phyloP scores from a whole-genome alignment of 2,888 invertebrate genomes.

The Coecobrya sp. region DNA sequence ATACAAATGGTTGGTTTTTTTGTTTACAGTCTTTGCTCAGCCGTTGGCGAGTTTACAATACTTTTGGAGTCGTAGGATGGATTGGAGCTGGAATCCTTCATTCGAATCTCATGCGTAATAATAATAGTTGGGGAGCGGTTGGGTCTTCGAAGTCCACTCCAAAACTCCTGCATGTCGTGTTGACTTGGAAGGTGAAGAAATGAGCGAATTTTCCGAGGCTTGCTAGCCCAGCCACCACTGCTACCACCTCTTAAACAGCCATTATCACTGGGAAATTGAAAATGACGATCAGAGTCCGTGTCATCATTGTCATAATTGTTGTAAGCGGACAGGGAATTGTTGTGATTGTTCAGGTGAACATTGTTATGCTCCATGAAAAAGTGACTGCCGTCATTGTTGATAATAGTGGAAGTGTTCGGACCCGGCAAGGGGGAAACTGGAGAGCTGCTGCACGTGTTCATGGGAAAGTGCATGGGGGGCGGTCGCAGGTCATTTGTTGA shows the following conservation, averaged over 20 bases:
- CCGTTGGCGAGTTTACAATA: slow-evolving; percentile 80
- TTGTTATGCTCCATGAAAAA: slow-evolving; percentile 56
- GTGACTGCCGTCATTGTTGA: slow-evolving; percentile 52
- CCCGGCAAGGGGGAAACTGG: slow-evolving; percentile 82
- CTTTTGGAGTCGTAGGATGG: slow-evolving; percentile 77
- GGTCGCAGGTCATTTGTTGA: slow-evolving; percentile 86
- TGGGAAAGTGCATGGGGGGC: slow-evolving; percentile 84
- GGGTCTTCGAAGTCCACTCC: slow-evolving; percentile 86
- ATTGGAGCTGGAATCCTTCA: slow-evolving; percentile 82
- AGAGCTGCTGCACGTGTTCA: slow-evolving; percentile 69
- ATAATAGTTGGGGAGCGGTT: slow-evolving; percentile 86
- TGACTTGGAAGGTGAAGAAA: slow-evolving; percentile 86
- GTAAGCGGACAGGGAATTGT: slow-evolving; percentile 18
- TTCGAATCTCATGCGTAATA: slow-evolving; percentile 86
- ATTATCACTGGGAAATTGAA: slow-evolving; percentile 31
- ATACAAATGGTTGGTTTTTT: background rate
- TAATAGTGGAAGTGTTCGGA: slow-evolving; percentile 41
- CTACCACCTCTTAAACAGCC: slow-evolving; percentile 35
- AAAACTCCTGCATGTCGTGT: slow-evolving; percentile 86
- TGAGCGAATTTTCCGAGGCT: slow-evolving; percentile 84
- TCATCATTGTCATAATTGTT: slow-evolving; percentile 45
- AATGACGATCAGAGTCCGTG: slow-evolving; percentile 35
- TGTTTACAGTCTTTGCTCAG: slow-evolving; percentile 84
- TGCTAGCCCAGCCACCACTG: background rate
- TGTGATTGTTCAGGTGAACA: slow-evolving; percentile 18